Evolutionary conservation across 2,888 invertebrate genomes (phyloP).

Genomic region (Leptinotarsa rubiginosa): DNA sequence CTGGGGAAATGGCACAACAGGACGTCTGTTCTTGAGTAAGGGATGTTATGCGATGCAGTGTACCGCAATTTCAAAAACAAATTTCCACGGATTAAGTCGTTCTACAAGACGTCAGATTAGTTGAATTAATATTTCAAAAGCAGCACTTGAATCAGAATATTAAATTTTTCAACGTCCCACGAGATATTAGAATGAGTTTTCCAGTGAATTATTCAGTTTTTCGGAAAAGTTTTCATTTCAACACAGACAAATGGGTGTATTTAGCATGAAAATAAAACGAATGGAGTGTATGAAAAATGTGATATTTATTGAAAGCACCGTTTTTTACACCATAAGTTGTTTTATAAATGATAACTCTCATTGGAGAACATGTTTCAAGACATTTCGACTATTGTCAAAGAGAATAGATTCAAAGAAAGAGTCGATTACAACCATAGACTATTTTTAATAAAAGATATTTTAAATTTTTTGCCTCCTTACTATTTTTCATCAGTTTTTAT

Average conservation of each 20-base stretch:
- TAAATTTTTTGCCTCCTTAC: too few species aligned
- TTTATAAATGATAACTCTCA: too few species aligned
- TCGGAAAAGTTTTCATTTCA: background rate
- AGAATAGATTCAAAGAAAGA: too few species aligned
- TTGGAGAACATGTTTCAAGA: too few species aligned
- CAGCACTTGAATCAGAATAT: background rate
- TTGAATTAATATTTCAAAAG: slow-evolving; percentile 1
- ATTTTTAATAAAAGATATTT: too few species aligned
- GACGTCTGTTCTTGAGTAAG: background rate
- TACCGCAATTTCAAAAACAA: background rate
- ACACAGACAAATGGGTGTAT: background rate
- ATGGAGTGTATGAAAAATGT: too few species aligned
- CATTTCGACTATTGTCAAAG: too few species aligned
- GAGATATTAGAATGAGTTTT: background rate
- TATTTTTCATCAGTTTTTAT: too few species aligned
- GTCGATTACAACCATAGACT: too few species aligned
- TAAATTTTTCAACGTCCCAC: background rate
- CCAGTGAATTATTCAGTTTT: background rate
- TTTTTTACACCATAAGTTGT: too few species aligned
- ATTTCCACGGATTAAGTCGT: background rate
- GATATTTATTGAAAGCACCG: too few species aligned
- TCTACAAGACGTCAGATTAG: background rate
- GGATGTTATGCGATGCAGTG: background rate
- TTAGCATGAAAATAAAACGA: too few species aligned
- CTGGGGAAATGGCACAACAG: background rate